Conservation (phyloP, 2,797 vertebrate species). For the Acipenser ruthenus region DNA sequence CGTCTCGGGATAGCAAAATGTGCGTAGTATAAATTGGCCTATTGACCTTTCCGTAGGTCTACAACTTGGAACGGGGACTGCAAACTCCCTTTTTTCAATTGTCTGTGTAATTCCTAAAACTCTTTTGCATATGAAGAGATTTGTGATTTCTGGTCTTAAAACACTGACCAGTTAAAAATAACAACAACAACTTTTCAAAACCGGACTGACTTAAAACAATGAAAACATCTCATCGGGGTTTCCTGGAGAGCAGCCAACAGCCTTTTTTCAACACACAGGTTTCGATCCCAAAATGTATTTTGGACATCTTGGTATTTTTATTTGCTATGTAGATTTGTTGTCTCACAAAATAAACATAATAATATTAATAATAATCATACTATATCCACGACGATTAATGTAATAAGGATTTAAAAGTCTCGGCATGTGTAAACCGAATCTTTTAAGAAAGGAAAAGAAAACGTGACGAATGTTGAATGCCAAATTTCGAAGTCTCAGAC, state of each 20-base stretch:
- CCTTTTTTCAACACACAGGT: neutral
- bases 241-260: neutral
- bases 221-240: neutral
- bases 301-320: neutral
- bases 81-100: too few relatives aligned
- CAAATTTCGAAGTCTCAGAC: too few relatives aligned
- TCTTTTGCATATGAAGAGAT: too few relatives aligned
- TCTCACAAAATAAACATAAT: slow-evolving; percentile 9
- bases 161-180: slow-evolving; percentile 29
- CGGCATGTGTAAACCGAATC: slow-evolving; percentile 38
- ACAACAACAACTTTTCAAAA: too few relatives aligned
- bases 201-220: too few relatives aligned
- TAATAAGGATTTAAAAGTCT: slow-evolving; percentile 45
- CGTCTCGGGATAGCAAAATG: too few relatives aligned
- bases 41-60: too few relatives aligned
- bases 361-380: slow-evolving; percentile 22
- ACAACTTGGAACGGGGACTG: too few relatives aligned
- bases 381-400: slow-evolving; percentile 44
- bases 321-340: slow-evolving; percentile 4
- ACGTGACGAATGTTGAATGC: slow-evolving; percentile 40
- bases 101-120: too few relatives aligned
- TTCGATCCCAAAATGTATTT: neutral
- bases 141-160: neutral
- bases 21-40: too few relatives aligned
- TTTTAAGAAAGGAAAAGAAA: slow-evolving; percentile 40